Base-by-base conservation (phyloP, 1,140 invertebrate species). In the Zaprionus lachaisei region DNA sequence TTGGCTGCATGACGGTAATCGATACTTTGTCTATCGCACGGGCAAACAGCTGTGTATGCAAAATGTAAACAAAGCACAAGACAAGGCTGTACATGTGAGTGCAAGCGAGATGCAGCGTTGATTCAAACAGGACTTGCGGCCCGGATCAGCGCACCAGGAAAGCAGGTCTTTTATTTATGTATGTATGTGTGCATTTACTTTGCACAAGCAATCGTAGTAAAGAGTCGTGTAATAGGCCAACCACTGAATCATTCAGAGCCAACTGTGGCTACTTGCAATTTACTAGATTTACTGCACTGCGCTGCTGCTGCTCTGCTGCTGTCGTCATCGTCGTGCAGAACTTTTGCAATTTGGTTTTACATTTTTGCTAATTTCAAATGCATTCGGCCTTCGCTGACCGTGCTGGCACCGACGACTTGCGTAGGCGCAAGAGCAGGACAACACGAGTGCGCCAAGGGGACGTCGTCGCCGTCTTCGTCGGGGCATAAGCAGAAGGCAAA, bases 401-500 rank as follows among this genome's bases (percentile, higher is more conserved):
- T 14, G 47, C 31, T 11, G 31, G 28, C 28, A 31, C 7, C 28
- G 28, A 7, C 28, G 28, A 1, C n/a, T 20, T 12, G 7, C 17
- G 47, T 51, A 51, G 47, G 20, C 20, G 47, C 47, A 12, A 51
- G 47, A 51, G 47, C 47, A 11, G 47, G 47, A 51, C 22, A 24
- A 24, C 47, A 51, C 20, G 1, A 72, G 49, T 65, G 56, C 22
- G 73, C 55, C 62, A 65, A 28, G 44, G 54, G 37, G 47, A 20
- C 17, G 47, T n/a, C 47, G 24, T n/a, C 55, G 37, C 26, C 12
- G 22, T 54, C 47, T 38, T 38, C 47, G 51, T 47, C 61, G 47
- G 41, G 69, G 68, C 79, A 75, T 66, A 75, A 86, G 61, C 77
- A 72, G 76, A 83, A 83, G 83, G 83, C 84, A 86, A 86, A 86